Evolutionary conservation across 2,888 invertebrate species (phyloP), one percentile per base, ranked within the genome.

Genomic region (Tetragonisca angustula): DNA sequence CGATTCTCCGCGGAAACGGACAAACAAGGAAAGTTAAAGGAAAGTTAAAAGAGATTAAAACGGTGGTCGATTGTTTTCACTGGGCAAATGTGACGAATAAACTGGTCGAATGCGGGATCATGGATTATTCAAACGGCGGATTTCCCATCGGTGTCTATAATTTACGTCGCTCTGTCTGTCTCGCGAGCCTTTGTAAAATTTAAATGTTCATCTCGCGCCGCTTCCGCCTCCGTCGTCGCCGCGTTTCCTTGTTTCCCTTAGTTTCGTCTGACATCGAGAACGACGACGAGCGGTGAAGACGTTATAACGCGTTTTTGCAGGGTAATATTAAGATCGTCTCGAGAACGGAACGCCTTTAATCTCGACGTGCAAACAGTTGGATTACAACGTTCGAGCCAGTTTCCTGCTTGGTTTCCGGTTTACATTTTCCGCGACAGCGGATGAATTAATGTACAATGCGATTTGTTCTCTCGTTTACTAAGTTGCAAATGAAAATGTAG

Each of bases 11-110:
- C 56, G 24, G 24, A 13, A 27, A 50, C 9, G 24, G 50, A 50
- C 6, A 32, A 15, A 32, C 27, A 32, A 6, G 5, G 0, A 43
- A 43, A 43, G 43, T 43, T 43, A 9, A 36, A 4, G n/a, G 17
- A 2, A 11, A 27, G 21, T 15, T 32, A 70, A 36, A 21, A 54
- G 36, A 54, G 21, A 21, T 0, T 21, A 54, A 19, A 19, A 21
- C 19, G 6, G n/a, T 4, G 19, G 43, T 3, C 15, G 32, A 65
- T 56, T 76, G 59, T 80, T 83, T 83, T 83, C 81, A 80, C 78
- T 74, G 61, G 36, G 27, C 69, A 21, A 62, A 83, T 75, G 24
- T 56, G 78, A 59, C 59, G 68, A 76, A 83, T 74, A 81, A 76
- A 78, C 65, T 43, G 21, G 50, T 62, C 17, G 70, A 69, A 73